These are phyloP conservation scores for Heliangelus exortis DNA, from an alignment of 2,797 vertebrate genomes.

Conservation along the genomic window DNA sequence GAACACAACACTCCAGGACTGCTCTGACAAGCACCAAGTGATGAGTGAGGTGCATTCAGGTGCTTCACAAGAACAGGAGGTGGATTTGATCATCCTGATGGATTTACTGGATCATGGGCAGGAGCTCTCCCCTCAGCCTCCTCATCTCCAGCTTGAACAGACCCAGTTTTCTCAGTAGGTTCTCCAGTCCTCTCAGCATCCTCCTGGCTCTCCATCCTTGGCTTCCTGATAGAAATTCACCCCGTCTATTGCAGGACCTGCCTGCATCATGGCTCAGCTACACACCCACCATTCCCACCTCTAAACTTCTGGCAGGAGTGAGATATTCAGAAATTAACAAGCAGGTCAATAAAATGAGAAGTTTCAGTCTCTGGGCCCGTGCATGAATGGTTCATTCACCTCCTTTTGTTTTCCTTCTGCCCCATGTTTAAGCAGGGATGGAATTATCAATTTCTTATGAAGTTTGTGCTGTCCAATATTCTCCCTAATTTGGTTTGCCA, in stretches of 20 bases:
- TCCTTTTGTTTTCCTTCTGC: neutral
- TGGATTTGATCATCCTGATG: too few relatives aligned
- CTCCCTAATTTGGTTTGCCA: conserved; percentile 50
- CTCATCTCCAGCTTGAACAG: too few relatives aligned
- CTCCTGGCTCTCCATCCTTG: neutral
- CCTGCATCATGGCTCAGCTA: fast-evolving
- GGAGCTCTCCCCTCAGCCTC: too few relatives aligned
- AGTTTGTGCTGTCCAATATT: conserved; percentile 34
- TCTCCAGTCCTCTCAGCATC: too few relatives aligned
- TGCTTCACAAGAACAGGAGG: too few relatives aligned
- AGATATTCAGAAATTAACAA: neutral
- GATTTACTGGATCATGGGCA: too few relatives aligned
- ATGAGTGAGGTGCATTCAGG: too few relatives aligned
- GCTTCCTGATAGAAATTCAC: neutral
- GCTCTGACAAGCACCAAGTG: too few relatives aligned
- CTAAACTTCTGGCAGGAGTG: fast-evolving
- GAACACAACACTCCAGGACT: too few relatives aligned
- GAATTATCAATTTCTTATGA: conserved; percentile 44
- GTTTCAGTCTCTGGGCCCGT: neutral
- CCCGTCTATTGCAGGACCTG: neutral
- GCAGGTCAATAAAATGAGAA: neutral
- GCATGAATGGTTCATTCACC: neutral
- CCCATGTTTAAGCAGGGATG: neutral
- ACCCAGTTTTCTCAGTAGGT: too few relatives aligned
- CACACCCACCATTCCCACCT: fast-evolving